Evolutionary conservation across 1,140 invertebrate species (phyloP).

Genomic region (Condylostylus longicornis): DNA sequence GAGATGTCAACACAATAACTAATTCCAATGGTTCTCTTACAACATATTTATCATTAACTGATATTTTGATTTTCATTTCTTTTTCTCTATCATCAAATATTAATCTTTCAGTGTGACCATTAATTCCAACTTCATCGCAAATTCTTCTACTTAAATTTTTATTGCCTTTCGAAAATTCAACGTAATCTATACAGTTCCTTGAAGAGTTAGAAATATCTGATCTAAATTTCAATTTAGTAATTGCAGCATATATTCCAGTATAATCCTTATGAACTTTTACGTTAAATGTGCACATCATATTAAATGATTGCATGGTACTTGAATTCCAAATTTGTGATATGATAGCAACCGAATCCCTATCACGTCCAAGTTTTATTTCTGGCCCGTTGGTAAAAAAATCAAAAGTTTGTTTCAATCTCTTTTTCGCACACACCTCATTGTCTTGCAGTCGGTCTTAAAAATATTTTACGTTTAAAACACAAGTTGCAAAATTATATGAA

Average conservation of each 20-base stretch:
- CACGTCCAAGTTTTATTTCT: slow-evolving; percentile 18
- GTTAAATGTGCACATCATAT: too few species aligned
- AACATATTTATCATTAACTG: slow-evolving; percentile 18
- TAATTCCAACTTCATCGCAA: slow-evolving; percentile 21
- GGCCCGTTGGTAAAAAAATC: too few species aligned
- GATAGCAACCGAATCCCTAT: slow-evolving; percentile 24
- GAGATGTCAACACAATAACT: slow-evolving; percentile 23
- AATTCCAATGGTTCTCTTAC: slow-evolving; percentile 23
- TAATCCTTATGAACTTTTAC: too few species aligned
- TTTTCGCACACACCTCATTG: too few species aligned
- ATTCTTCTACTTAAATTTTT: slow-evolving; percentile 21
- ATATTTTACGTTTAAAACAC: too few species aligned
- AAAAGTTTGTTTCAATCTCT: too few species aligned
- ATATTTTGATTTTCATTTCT: slow-evolving; percentile 23
- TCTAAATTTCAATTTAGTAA: slow-evolving; percentile 24
- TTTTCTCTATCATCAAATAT: slow-evolving; percentile 23
- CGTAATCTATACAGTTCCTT: slow-evolving; percentile 23
- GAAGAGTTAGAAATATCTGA: slow-evolving; percentile 19
- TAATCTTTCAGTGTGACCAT: slow-evolving; percentile 17
- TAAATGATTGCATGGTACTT: too few species aligned
- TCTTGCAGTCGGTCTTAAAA: too few species aligned
- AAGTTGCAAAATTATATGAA: too few species aligned
- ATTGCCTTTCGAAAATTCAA: slow-evolving; percentile 24
- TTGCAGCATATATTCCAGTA: slow-evolving; percentile 25
- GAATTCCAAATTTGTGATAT: slow-evolving; percentile 25